Evolutionary conservation across 2,888 invertebrate genomes (phyloP), one percentile per base, ranked within the genome.

Genomic region (Apamea anceps): DNA sequence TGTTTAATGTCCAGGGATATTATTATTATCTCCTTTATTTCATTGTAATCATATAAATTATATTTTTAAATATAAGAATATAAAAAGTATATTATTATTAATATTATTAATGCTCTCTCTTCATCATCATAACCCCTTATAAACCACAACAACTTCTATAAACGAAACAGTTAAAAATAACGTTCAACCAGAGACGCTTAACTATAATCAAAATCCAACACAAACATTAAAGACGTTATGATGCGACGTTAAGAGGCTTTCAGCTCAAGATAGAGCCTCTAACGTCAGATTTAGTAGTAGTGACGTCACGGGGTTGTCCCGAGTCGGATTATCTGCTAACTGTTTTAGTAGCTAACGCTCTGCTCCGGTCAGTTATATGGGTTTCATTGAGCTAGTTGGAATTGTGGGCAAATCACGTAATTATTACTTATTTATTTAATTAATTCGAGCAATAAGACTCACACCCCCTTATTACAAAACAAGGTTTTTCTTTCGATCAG

Each of bases 201-300:
- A 37, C 70, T 81, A 28, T 25, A 21, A 67, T 71, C 32, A 71
- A 65, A 65, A 48, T 48, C 57, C 21, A 62, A 71, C 54, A n/a
- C 57, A 37, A 83, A 82, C 73, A 73, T 74, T 74, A 48, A 73
- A 74, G 71, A 74, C 57, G 54, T 75, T 84, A 84, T 72, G 60
- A 72, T 8, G 80, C 51, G 66, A 67, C 74, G 48, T 73, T 82
- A 77, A 85, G 85, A 79, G 77, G 79, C 67, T 85, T 77, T 67
- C 32, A 75, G 67, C 85, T 73, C 48, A 76, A 73, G 66, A 75
- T 82, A 77, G 77, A 79, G 57, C 75, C 62, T 72, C 80, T 74
- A 51, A 78, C 80, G 86, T 85, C 86, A 83, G 86, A 80, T 83
- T 83, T 85, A 66, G 77, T 78, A 57, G 48, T 28, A 71, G 72